Base-by-base conservation (phyloP, 2,113 vertebrate genomes). In the Marmota monax region DNA sequence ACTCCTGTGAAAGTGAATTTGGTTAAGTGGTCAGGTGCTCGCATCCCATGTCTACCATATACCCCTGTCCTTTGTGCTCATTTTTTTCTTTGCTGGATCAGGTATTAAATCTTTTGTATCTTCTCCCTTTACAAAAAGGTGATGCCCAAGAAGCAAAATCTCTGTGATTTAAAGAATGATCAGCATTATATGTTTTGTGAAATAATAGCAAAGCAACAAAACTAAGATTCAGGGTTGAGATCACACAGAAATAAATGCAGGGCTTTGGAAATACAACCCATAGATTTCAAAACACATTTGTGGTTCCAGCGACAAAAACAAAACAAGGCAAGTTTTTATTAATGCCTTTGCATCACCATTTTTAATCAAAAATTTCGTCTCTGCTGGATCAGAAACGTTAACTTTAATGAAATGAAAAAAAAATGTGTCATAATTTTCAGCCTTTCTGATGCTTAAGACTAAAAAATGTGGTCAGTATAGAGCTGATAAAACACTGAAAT, bases 91-190 rank as follows among this genome's bases (percentile, higher is more conserved):
- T 87, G 70, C 56, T 56, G 23, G 34, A 58, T 73, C 67, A 84
- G 48, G 34, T 76, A 34, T 96, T 83, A 51, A 83, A 83, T 76
- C 16, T 73, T 92, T 85, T 70, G 17, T 82, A 67, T 67, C 83
- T 87, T 92, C 67, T 18, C 23, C 56, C 23, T 85, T 89, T 77
- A 77, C 42, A 65, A 73, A 91, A 80, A 67, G 67, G 37, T 84
- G 72, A 69, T 92, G 58, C 18, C 53, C 80, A 0, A 25, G 84
- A 94, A 88, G 48, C 76, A 82, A 92, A 97, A 94, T 92, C 61
- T 78, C 86, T 39, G 9, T 96, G 88, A 91, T 96, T 96, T 80
- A 67, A 77, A 95, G 85, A 95, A 93, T 76, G 84, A 82, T 63
- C 14, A 17, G 9, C 16, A 74, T 88, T 65, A 82, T 27, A 20